phyloP scores from a whole-genome alignment of 2,113 vertebrate species.

The Paratilapia polleni region DNA sequence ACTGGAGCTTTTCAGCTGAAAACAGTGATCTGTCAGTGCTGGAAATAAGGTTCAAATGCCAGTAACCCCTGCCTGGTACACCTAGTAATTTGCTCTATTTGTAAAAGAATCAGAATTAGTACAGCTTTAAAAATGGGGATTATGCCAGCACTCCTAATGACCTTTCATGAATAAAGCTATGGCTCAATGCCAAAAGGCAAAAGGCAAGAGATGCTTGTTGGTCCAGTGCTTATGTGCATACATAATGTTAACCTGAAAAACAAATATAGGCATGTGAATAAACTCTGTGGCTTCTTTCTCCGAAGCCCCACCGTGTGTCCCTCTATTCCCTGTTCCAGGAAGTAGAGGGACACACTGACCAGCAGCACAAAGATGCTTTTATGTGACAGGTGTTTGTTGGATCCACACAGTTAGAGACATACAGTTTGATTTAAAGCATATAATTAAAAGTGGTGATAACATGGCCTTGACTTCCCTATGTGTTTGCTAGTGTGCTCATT shows the following conservation, averaged over 20 bases:
- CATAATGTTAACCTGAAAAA: neutral
- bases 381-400: conserved; percentile 49
- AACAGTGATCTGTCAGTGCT: neutral
- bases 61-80: neutral
- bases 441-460: neutral
- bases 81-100: neutral
- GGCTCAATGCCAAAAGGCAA: neutral
- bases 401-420: neutral
- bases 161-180: neutral
- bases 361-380: conserved; percentile 21
- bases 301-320: neutral
- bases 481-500: neutral
- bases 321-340: conserved; percentile 30
- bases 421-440: conserved; percentile 27
- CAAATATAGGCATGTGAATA: neutral
- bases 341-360: neutral
- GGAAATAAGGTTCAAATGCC: rapidly evolving
- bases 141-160: neutral
- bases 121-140: neutral
- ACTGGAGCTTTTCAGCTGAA: neutral
- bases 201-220: neutral
- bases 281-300: neutral
- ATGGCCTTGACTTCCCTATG: conserved; percentile 11
- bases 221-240: rapidly evolving
- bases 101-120: neutral